A percentile compares a stretch with the other conserved stretches of the same genome.
Conservation (phyloP, 2,113 vertebrate genomes). For the Zapornia atra region DNA sequence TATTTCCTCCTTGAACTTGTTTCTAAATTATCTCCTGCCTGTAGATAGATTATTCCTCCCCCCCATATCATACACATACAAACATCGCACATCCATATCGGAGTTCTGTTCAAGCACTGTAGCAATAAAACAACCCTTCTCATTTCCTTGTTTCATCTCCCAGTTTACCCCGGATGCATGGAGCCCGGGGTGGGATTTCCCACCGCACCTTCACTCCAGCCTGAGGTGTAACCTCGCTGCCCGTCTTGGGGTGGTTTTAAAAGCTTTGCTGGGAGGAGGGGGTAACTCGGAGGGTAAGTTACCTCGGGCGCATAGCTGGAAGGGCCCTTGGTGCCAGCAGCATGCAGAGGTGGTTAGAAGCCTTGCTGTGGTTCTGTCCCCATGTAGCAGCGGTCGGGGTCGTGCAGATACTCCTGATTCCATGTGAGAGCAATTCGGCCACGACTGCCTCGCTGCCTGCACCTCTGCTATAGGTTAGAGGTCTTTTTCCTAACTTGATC, state of each 20-base stretch:
- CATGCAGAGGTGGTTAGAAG: no score
- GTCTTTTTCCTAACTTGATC: no score
- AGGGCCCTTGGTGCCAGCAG: rapidly evolving
- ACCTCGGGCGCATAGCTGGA: rapidly evolving
- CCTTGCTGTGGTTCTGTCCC: rapidly evolving
- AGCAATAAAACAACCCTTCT: no score
- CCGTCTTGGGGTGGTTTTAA: rapidly evolving
- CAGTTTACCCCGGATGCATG: rapidly evolving
- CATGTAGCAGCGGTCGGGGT: no score
- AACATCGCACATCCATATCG: background rate
- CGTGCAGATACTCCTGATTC: no score
- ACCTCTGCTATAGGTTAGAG: no score
- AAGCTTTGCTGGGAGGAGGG: no score
- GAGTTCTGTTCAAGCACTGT: no score
- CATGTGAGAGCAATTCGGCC: no score
- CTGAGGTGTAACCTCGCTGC: rapidly evolving
- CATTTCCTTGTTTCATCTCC: background rate
- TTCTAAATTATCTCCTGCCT: background rate
- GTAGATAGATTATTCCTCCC: background rate
- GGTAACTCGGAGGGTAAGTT: background rate
- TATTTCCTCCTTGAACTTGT: background rate
- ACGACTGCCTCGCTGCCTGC: background rate
- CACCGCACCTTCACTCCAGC: rapidly evolving
- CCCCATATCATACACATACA: background rate
- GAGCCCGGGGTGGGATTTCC: background rate